These are phyloP conservation scores for Cheilosia pagana DNA, from an alignment of 2,888 invertebrate genomes.

Conservation along the genomic window DNA sequence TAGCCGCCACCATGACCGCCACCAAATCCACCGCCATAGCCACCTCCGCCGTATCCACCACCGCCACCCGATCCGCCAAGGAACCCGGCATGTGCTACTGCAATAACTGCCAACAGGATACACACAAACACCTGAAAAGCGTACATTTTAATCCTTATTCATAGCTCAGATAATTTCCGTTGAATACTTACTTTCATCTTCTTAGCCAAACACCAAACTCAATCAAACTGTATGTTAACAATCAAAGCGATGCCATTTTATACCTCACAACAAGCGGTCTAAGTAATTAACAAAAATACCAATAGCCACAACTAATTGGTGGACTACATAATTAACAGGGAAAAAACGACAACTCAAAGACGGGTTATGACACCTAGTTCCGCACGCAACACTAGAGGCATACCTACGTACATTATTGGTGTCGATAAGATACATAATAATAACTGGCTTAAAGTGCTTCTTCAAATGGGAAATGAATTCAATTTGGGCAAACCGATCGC, in stretches of 20 bases:
- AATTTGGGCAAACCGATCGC: background rate
- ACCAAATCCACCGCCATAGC: constrained; percentile 6
- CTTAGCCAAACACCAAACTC: constrained; percentile 20
- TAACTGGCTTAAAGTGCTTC: background rate
- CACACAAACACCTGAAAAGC: constrained; percentile 45
- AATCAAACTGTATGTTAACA: constrained; percentile 41
- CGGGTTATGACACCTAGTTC: background rate
- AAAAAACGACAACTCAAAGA: background rate
- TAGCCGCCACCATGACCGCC: constrained; percentile 36
- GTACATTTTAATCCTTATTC: constrained; percentile 12
- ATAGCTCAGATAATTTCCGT: background rate
- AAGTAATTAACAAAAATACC: background rate
- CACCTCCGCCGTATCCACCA: background rate
- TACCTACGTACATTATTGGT: background rate
- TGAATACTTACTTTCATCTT: constrained; percentile 49
- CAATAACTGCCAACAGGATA: constrained; percentile 49
- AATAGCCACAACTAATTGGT: background rate
- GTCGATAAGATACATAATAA: background rate
- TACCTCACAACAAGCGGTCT: constrained; percentile 20
- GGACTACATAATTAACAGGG: background rate
- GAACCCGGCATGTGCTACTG: constrained; percentile 52
- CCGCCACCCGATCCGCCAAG: constrained; percentile 26
- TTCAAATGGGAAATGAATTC: background rate
- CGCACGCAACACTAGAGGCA: background rate
- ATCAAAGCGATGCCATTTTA: constrained; percentile 37